A percentile compares a stretch with the other conserved stretches of the same genome.
Evolutionary conservation across 1,140 invertebrate genomes (phyloP).

Genomic region (Zophobas morio): DNA sequence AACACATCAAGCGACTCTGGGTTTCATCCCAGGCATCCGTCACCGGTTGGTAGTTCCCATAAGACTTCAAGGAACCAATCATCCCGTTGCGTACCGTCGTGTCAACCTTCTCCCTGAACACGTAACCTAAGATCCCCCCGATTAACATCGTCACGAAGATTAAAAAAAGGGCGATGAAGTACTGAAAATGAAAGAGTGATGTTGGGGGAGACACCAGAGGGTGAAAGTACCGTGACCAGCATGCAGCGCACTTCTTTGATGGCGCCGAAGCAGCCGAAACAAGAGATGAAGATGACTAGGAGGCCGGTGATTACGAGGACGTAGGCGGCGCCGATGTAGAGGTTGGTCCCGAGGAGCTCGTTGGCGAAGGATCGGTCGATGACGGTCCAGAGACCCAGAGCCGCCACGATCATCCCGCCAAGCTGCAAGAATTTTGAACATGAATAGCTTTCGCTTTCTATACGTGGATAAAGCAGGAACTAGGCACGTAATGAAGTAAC

Average conservation of each 20-base stretch:
- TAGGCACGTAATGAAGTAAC: no score
- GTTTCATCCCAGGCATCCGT: constrained; percentile 88
- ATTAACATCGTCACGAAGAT: constrained; percentile 91
- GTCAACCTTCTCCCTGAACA: constrained; percentile 85
- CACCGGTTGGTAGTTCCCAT: constrained; percentile 77
- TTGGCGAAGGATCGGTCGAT: constrained; percentile 87
- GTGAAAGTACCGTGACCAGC: constrained; percentile 80
- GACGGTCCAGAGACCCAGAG: constrained; percentile 85
- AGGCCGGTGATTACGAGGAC: constrained; percentile 86
- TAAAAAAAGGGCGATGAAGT: constrained; percentile 88
- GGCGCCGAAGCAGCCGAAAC: constrained; percentile 90
- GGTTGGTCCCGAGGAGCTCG: constrained; percentile 84
- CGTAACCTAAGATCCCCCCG: constrained; percentile 90
- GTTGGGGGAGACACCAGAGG: background rate
- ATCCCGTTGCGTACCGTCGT: constrained; percentile 83
- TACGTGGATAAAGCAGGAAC: no score
- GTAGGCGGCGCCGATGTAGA: constrained; percentile 86
- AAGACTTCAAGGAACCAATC: constrained; percentile 80
- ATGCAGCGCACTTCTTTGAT: constrained; percentile 91
- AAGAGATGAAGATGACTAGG: constrained; percentile 82
- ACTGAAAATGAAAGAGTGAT: constrained; percentile 73
- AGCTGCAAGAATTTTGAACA: constrained; percentile 70
- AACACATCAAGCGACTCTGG: constrained; percentile 86
- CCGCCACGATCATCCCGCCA: constrained; percentile 83
- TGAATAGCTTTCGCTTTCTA: background rate